Evolutionary conservation across 2,113 vertebrate species (phyloP), one percentile per base, ranked within the genome.

Genomic region (Suricata suricatta): DNA sequence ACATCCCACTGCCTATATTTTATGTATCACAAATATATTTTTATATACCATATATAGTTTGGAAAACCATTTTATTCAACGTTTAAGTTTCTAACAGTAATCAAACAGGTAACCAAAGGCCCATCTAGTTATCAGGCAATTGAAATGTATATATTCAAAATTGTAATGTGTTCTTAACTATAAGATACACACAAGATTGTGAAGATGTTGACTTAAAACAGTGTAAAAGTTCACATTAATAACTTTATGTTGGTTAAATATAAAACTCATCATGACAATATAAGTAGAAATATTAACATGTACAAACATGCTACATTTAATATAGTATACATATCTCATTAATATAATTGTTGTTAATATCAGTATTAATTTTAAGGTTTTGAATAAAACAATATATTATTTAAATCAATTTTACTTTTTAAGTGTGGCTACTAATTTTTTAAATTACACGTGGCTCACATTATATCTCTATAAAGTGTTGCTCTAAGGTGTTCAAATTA

Each of bases 51-150:
- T 29, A 47, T 44, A 47, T 21, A 19, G 31, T 60, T 83, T 47
- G 3, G 5, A 17, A 57, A 60, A 16, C 38, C 12, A 77, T 66
- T 76, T 76, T 27, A 52, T 38, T 66, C 17, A 1, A 25, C 66
- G 7, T 77, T 5, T 4, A 77, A 41, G 9, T 14, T 5, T 35
- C 5, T 64, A 54, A 54, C 52, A 54, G 16, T 54, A 54, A 17
- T 16, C 52, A 54, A 54, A n/a, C 7, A 33, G 21, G 5, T 23
- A 52, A 35, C 23, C 17, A 93, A 5, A 17, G 1, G 1, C 0
- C 0, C 2, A 35, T 71, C 2, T 79, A 10, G 6, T 15, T 79
- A 52, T 4, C 29, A 6, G 19, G 9, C 27, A 80, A 0, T 80
- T 38, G 5, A 74, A 71, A 84, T 72, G 10, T 19, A 0, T 12